These are phyloP conservation scores for Scortum barcoo DNA, from an alignment of 2,113 vertebrate genomes.

Conservation along the genomic window DNA sequence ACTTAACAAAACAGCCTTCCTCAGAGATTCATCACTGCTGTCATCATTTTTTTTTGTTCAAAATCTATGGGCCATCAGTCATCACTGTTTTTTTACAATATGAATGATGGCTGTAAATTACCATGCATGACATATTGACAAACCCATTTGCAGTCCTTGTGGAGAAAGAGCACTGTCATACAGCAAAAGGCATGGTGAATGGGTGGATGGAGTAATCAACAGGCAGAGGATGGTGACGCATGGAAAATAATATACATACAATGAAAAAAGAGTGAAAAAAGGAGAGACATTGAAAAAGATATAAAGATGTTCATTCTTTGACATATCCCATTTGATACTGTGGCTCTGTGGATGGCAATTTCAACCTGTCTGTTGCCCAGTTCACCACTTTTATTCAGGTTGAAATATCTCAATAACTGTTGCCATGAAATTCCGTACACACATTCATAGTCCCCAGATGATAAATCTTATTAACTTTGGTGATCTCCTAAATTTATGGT, in stretches of 20 bases:
- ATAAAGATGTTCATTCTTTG: slow-evolving; percentile 13
- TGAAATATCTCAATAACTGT: not conserved
- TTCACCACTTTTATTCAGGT: not conserved
- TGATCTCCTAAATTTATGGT: not conserved
- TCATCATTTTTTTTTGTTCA: slow-evolving; percentile 57
- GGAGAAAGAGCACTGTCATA: slow-evolving; percentile 49
- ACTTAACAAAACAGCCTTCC: slow-evolving; percentile 52
- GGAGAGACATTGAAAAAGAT: not conserved
- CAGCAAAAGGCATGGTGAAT: slow-evolving; percentile 16
- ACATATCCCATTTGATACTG: not conserved
- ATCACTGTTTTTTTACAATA: slow-evolving; percentile 54
- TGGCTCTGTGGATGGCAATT: not conserved
- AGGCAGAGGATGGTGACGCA: not conserved
- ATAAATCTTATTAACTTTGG: not conserved
- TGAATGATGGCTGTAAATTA: slow-evolving; percentile 70
- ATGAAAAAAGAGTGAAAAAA: not conserved
- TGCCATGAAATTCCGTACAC: not conserved
- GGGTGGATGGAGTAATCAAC: slow-evolving; percentile 42
- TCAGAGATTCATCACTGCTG: slow-evolving; percentile 55
- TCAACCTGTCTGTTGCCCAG: not conserved
- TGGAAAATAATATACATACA: not conserved
- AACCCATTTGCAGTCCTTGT: slow-evolving; percentile 69
- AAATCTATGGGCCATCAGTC: slow-evolving; percentile 60
- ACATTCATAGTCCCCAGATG: not conserved
- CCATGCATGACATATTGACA: slow-evolving; percentile 70